phyloP scores from a whole-genome alignment of 2,113 vertebrate species.

The Helogale parvula region DNA sequence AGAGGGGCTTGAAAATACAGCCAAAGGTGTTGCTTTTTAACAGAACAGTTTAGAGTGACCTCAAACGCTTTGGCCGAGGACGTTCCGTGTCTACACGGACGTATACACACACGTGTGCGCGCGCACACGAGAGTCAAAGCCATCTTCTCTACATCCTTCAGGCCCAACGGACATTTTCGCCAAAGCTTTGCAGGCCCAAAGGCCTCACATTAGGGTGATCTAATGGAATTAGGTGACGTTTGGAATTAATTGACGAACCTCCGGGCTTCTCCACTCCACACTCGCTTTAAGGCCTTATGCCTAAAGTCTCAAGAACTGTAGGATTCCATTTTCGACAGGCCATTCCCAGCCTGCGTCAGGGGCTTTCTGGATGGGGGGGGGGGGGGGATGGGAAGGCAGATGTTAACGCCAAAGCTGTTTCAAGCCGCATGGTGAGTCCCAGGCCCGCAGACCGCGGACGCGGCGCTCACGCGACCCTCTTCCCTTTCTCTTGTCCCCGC shows the following conservation, averaged over 20 bases:
- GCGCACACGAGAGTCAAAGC: background rate
- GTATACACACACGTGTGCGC: background rate
- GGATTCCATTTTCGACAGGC: background rate
- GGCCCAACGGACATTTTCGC: background rate
- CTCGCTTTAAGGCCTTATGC: background rate
- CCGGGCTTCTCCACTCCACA: background rate
- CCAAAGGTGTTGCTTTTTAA: background rate
- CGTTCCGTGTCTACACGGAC: background rate
- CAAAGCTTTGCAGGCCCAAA: background rate
- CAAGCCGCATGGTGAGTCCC: background rate
- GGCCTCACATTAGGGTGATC: background rate
- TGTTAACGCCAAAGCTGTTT: background rate
- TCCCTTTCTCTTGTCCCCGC: background rate
- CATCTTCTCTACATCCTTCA: background rate
- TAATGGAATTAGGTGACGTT: background rate
- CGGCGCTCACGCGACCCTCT: accelerated
- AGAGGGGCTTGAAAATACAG: background rate
- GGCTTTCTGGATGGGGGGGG: background rate
- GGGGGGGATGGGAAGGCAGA: accelerated
- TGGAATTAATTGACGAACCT: accelerated
- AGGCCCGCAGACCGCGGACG: accelerated
- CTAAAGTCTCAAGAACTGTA: background rate
- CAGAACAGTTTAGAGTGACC: background rate
- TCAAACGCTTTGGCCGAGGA: background rate
- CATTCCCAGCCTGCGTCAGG: background rate